These are phyloP conservation scores for Platysteira castanea DNA, from an alignment of 2,113 vertebrate genomes.

Conservation along the genomic window DNA sequence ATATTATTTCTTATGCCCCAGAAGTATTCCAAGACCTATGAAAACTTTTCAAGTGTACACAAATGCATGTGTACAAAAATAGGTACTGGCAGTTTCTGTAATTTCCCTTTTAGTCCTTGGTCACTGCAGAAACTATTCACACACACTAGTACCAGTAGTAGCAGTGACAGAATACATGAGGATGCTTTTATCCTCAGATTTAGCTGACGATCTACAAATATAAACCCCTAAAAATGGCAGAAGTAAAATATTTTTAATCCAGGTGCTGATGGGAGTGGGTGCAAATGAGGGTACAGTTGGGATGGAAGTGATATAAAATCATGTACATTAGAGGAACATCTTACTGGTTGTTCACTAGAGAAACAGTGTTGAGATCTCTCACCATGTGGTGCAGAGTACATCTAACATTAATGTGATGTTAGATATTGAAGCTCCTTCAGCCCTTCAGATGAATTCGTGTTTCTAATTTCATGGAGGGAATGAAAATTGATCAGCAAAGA, in stretches of 20 bases:
- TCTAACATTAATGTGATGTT: background rate
- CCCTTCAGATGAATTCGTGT: background rate
- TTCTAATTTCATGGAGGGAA: background rate
- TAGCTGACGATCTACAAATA: background rate
- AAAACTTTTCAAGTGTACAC: background rate
- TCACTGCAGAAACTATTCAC: background rate
- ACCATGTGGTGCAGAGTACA: background rate
- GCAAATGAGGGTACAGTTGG: background rate
- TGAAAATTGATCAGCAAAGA: background rate
- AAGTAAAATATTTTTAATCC: slow-evolving; percentile 6
- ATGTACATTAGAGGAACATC: background rate
- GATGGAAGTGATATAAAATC: background rate
- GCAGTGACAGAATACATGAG: background rate
- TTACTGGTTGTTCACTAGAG: background rate
- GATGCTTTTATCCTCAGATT: background rate
- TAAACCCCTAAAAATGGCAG: background rate
- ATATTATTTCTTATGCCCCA: background rate
- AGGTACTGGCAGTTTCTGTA: background rate
- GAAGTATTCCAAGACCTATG: background rate
- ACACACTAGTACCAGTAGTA: background rate
- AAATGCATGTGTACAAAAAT: background rate
- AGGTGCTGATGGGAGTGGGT: background rate
- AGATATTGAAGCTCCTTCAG: background rate
- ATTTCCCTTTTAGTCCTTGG: background rate
- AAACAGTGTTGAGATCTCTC: background rate